A percentile compares a stretch with the other conserved stretches of the same genome.
Evolutionary conservation across 2,888 invertebrate genomes (phyloP).

Genomic region (Rhaphigaster nebulosa): DNA sequence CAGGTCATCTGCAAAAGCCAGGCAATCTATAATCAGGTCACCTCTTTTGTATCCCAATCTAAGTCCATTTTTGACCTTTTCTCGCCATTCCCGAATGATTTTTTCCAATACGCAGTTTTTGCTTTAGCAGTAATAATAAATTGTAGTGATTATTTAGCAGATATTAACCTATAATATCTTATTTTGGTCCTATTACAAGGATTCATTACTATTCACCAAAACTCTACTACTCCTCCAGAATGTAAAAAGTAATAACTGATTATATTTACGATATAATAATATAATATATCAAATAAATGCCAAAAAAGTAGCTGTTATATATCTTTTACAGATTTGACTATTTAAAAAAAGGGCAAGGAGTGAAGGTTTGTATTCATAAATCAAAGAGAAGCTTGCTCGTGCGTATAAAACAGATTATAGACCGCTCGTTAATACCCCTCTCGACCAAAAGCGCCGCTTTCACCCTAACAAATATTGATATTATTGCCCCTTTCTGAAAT

Average conservation of each 20-base stretch:
- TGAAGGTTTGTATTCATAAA: background rate
- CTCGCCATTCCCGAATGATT: no score
- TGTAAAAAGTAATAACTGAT: background rate
- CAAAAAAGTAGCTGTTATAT: background rate
- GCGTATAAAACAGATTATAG: conserved; percentile 23
- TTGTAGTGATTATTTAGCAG: no score
- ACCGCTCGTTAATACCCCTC: background rate
- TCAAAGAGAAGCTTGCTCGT: background rate
- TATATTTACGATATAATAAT: background rate
- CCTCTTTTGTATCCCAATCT: no score
- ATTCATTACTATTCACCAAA: no score
- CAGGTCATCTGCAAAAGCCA: no score
- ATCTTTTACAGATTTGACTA: background rate
- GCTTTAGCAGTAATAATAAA: no score
- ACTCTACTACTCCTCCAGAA: background rate
- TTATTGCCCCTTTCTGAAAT: background rate
- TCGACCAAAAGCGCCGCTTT: background rate
- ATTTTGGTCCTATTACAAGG: no score
- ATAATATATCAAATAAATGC: background rate
- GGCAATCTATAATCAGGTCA: no score
- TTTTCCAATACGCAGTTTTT: no score
- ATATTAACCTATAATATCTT: no score
- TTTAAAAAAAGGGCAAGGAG: background rate
- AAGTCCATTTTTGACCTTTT: no score
- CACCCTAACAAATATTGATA: conserved; percentile 9